Evolutionary conservation across 2,113 vertebrate species (phyloP).

Genomic region (Archocentrus centrarchus): DNA sequence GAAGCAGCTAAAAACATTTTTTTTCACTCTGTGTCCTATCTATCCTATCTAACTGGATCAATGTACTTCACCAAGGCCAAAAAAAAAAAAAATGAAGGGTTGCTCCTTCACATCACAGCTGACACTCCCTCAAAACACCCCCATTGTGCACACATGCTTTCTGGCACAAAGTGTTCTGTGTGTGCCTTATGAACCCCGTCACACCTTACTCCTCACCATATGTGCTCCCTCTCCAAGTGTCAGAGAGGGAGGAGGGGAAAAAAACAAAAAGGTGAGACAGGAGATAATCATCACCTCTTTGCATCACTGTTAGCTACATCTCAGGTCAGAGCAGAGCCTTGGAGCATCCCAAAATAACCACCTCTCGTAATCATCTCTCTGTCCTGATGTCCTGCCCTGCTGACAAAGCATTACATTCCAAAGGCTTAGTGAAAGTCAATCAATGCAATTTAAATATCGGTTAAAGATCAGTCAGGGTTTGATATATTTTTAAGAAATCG

Average conservation of each 20-base stretch:
- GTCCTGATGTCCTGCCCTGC: conserved; percentile 49
- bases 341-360: conserved; percentile 66
- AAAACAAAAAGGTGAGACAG: conserved; percentile 54
- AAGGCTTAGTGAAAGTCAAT: conserved; percentile 65
- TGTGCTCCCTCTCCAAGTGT: conserved; percentile 63
- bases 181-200: conserved; percentile 69
- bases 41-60: conserved; percentile 31
- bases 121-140: conserved; percentile 45
- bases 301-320: conserved; percentile 68
- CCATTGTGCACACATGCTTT: conserved; percentile 74
- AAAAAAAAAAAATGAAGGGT: conserved; percentile 11
- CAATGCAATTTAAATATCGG: conserved; percentile 43
- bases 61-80: conserved; percentile 36
- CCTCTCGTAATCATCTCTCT: conserved; percentile 39
- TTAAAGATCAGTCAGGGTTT: conserved; percentile 59
- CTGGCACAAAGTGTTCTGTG: conserved; percentile 74
- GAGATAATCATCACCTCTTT: conserved; percentile 72
- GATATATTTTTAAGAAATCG: conserved; percentile 48
- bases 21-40: conserved; percentile 15
- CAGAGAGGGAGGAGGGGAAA: conserved; percentile 17
- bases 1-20: conserved; percentile 50
- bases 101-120: conserved; percentile 44
- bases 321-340: conserved; percentile 69
- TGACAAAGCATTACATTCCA: conserved; percentile 72
- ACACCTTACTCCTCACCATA: conserved; percentile 68